phyloP scores from a whole-genome alignment of 2,113 vertebrate genomes.

The Cettia cetti region DNA sequence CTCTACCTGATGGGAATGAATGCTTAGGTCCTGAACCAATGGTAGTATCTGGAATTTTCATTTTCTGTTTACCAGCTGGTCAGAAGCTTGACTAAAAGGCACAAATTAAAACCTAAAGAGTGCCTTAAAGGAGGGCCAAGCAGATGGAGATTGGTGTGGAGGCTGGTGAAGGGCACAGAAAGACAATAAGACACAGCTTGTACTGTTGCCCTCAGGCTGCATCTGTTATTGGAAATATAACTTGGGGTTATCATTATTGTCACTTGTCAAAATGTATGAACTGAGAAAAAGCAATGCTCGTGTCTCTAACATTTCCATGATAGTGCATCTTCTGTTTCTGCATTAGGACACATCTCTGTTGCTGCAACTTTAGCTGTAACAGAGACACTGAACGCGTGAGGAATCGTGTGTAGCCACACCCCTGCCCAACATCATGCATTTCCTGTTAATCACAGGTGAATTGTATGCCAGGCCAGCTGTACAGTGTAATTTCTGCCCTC shows the following conservation, averaged over 20 bases:
- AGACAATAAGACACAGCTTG: background rate
- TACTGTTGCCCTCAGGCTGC: background rate
- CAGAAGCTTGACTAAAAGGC: background rate
- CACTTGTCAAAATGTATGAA: background rate
- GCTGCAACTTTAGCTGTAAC: background rate
- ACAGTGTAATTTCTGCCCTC: background rate
- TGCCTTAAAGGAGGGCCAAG: background rate
- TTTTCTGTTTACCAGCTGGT: background rate
- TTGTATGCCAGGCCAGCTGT: background rate
- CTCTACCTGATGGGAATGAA: background rate
- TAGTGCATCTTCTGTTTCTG: background rate
- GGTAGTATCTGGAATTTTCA: background rate
- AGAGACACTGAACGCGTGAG: background rate
- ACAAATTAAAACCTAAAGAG: background rate
- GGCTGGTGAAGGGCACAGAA: background rate
- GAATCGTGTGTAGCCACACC: background rate
- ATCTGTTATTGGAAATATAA: constrained; percentile 19
- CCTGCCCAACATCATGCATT: background rate
- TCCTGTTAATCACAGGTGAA: background rate
- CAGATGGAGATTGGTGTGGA: background rate
- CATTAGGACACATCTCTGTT: background rate
- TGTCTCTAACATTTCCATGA: background rate
- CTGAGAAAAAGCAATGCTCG: background rate
- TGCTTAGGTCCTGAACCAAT: background rate
- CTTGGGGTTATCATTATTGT: background rate